Base-by-base conservation (phyloP, 2,888 invertebrate species). In the Cheilosia variabilis region DNA sequence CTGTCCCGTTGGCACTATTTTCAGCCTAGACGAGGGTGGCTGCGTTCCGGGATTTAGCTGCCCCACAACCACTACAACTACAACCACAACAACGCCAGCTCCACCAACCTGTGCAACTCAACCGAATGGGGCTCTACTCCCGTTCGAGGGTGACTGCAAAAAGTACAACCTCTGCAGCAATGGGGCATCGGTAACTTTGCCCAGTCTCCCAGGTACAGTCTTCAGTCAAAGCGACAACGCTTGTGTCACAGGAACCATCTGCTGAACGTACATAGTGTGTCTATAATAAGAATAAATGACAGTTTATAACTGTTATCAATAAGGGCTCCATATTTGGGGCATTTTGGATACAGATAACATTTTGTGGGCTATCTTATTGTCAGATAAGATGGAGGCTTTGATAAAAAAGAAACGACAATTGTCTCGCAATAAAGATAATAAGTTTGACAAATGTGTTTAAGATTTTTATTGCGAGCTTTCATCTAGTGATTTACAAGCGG, bases 171-270 rank as follows among this genome's bases (percentile, higher is more conserved):
- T 87, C 24, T 91, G 91, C 73, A 62, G 57, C 24, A 87, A 89
- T 75, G 89, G 89, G 0, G 17, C 87, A 41, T 82, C 89, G 9
- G 43, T 60, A 1, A 15, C 86, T 4, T 41, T 91, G 2, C 87
- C 82, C 7, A 91, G 91, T 57, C 88, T 90, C 2, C 45, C 37
- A 2, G 90, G 89, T n/a, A 89, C 89, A 73, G 88, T 89, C 24
- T 91, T 90, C 77, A 90, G 90, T 82, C 52, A 88, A 2, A 88
- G 82, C n/a, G 89, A 73, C 1, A 91, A 90, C 37, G 89, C 88
- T 58, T 91, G 91, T 78, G 83, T 87, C 0, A 15, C 17, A 0
- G 77, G 77, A 10, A 52, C 13, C 2, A 22, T 24, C 2, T 82
- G 81, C 41, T 45, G 45, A 45, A 45, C 10, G n/a, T 17, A 27